Evolutionary conservation across 2,113 vertebrate genomes (phyloP).

Genomic region (Pelecanoides urinatrix): DNA sequence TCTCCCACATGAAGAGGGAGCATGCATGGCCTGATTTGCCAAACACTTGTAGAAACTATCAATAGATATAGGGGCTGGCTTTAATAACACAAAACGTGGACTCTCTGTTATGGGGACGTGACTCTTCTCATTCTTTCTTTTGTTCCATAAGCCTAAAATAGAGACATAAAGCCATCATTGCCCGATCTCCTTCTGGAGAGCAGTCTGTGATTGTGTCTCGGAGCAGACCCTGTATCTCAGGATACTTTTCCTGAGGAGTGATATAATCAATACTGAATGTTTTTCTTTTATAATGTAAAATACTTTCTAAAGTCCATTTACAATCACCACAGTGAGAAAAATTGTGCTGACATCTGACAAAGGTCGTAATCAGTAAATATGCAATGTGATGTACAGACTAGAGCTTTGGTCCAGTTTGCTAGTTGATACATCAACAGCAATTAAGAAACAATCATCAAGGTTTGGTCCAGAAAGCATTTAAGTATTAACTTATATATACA

Average conservation of each 20-base stretch:
- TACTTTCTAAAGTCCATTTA: not conserved
- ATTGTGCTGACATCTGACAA: not conserved
- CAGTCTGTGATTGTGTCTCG: not conserved
- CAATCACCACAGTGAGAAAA: not conserved
- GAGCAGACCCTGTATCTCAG: not conserved
- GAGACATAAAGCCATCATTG: not conserved
- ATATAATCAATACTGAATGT: not conserved
- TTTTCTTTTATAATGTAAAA: not conserved
- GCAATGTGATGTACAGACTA: not conserved
- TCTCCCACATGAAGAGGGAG: not conserved
- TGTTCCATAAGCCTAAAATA: not conserved
- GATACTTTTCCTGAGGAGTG: not conserved
- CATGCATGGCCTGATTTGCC: not conserved
- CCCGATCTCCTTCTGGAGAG: not conserved
- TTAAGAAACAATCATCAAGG: not conserved
- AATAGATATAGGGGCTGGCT: not conserved
- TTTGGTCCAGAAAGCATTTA: not conserved
- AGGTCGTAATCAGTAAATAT: not conserved
- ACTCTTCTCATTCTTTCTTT: not conserved
- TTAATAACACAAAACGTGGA: not conserved
- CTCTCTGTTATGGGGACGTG: accelerated
- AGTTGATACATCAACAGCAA: not conserved
- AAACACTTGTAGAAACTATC: not conserved
- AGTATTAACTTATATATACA: not conserved
- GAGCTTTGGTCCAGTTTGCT: not conserved